Conservation (phyloP, 30 jellyfish, hydroid and myxozoan genomes). For the Nemopilema nomurai region DNA sequence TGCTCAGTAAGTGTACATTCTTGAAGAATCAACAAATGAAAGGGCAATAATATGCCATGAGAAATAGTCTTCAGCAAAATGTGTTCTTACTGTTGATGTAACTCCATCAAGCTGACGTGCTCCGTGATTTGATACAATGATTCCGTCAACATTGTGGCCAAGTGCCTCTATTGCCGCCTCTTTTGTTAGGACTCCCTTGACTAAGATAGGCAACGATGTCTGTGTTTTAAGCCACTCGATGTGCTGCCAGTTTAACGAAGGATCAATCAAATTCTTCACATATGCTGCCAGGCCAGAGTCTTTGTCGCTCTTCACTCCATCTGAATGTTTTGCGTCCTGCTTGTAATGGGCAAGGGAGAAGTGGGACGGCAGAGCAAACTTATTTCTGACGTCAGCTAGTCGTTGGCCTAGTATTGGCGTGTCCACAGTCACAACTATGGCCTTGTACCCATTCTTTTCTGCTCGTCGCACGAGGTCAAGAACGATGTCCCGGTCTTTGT, state of each 20-base stretch:
- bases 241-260: conserved; percentile 81
- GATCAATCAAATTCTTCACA: conserved; percentile 50
- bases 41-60: too few relatives aligned
- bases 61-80: too few relatives aligned
- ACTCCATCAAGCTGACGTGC: conserved; percentile 95
- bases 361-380: conserved; percentile 58
- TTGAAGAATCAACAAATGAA: background rate
- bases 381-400: conserved; percentile 39
- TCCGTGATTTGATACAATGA: conserved; percentile 94
- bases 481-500: conserved; percentile 67
- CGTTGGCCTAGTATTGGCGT: conserved; percentile 70
- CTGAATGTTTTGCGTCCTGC: conserved; percentile 42
- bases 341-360: conserved; percentile 47
- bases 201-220: conserved; percentile 63
- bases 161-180: conserved; percentile 86
- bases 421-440: conserved; percentile 77
- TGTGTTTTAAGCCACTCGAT: conserved; percentile 70
- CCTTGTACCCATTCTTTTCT: conserved; percentile 75
- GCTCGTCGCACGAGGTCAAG: conserved; percentile 74
- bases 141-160: conserved; percentile 81
- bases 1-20: background rate
- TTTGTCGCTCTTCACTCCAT: conserved; percentile 55
- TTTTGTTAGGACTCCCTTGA: conserved; percentile 77
- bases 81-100: conserved; percentile 81
- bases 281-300: conserved; percentile 78